phyloP scores from a whole-genome alignment of 1,140 invertebrate species.

The Zaprionus davidi region DNA sequence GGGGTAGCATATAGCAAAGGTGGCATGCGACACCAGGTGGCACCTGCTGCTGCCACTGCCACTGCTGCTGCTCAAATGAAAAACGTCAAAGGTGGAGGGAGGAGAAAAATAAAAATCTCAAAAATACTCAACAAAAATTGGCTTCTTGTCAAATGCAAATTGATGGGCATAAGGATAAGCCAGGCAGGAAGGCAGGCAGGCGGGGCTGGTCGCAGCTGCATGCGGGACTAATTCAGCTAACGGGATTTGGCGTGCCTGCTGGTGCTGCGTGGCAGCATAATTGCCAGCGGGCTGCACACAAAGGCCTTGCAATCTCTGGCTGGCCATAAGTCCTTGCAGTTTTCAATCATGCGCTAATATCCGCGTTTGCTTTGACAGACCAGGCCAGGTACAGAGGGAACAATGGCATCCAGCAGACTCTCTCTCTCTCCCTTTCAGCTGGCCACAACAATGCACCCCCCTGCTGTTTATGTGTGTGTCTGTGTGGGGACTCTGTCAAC shows the following conservation, averaged over 20 bases:
- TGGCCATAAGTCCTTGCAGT: constrained; percentile 28
- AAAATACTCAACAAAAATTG: constrained; percentile 27
- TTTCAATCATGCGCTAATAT: constrained; percentile 78
- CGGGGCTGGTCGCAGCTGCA: constrained; percentile 25
- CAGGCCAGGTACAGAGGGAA: not conserved
- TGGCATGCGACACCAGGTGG: constrained; percentile 16
- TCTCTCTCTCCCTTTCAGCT: not conserved
- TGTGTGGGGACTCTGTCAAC: constrained; percentile 55
- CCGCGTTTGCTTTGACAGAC: constrained; percentile 56
- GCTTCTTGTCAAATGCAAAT: constrained; percentile 54
- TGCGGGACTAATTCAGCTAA: constrained; percentile 28
- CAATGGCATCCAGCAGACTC: constrained; percentile 26
- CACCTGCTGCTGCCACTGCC: constrained; percentile 9
- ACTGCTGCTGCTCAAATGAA: constrained; percentile 18
- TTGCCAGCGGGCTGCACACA: constrained; percentile 52
- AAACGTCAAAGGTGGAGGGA: constrained; percentile 46
- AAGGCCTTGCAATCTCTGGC: constrained; percentile 54
- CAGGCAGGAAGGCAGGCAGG: not conserved
- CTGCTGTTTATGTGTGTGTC: constrained; percentile 13
- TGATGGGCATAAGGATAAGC: constrained; percentile 61
- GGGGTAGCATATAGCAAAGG: constrained; percentile 16
- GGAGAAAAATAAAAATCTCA: not conserved
- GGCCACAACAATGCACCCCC: constrained; percentile 1
- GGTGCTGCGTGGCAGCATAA: constrained; percentile 36
- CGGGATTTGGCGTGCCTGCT: constrained; percentile 1